Percentiles rank a stretch among this genome's conserved stretches.
These are phyloP conservation scores for Cryptocephalus moraei DNA, from an alignment of 2,888 invertebrate genomes.

Conservation along the genomic window DNA sequence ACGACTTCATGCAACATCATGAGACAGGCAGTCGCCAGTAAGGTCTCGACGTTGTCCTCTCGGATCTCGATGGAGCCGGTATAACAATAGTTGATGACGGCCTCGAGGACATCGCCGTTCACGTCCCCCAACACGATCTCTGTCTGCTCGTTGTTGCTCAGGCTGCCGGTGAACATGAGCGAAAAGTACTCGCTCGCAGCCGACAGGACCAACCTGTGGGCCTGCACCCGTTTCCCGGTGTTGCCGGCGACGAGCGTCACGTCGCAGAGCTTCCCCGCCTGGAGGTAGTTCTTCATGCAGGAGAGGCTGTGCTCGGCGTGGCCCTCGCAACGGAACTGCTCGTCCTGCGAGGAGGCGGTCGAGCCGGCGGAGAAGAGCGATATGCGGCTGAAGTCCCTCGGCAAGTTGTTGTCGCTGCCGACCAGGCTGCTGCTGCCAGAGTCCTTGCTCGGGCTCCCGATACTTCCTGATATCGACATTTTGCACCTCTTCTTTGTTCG, in stretches of 20 bases:
- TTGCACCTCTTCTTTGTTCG: background rate
- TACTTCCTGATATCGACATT: constrained; percentile 22
- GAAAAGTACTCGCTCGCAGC: constrained; percentile 92
- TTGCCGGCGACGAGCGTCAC: constrained; percentile 73
- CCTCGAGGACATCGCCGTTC: constrained; percentile 75
- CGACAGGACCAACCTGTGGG: constrained; percentile 63
- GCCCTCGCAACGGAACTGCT: constrained; percentile 63
- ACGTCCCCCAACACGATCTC: constrained; percentile 80
- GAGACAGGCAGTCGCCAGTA: constrained; percentile 79
- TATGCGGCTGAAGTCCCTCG: constrained; percentile 56
- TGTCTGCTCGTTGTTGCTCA: constrained; percentile 71
- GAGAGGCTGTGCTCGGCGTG: constrained; percentile 75
- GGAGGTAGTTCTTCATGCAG: constrained; percentile 73
- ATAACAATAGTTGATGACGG: constrained; percentile 84
- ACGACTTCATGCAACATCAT: constrained; percentile 79
- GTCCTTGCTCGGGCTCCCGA: constrained; percentile 33
- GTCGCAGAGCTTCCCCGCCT: constrained; percentile 77
- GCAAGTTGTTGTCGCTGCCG: constrained; percentile 42
- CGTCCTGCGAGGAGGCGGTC: constrained; percentile 56
- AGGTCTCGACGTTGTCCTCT: constrained; percentile 84
- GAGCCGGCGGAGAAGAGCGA: constrained; percentile 50
- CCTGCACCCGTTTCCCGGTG: constrained; percentile 45
- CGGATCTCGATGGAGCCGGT: constrained; percentile 75
- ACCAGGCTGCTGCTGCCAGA: constrained; percentile 24
- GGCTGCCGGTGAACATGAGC: constrained; percentile 87